Conservation (phyloP, 2,113 vertebrate species). For the Taurulus bubalis region DNA sequence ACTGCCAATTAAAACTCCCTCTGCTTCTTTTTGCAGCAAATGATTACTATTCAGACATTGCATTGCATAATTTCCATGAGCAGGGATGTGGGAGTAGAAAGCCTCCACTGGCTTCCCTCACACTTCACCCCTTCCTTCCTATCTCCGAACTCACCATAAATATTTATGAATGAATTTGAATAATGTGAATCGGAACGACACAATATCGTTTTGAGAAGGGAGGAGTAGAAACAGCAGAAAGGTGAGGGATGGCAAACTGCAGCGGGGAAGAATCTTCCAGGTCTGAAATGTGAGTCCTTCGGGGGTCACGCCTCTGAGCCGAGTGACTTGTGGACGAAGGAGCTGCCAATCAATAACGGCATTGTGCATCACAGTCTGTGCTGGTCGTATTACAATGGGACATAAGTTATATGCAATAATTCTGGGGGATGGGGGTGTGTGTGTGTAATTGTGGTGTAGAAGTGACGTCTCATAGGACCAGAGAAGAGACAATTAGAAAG, state of each 20-base stretch:
- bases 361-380: constrained; percentile 7
- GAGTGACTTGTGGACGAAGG: not conserved
- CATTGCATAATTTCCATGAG: constrained; percentile 71
- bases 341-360: constrained; percentile 30
- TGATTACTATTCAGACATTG: constrained; percentile 70
- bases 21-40: constrained; percentile 44
- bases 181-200: constrained; percentile 76
- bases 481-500: constrained; percentile 39
- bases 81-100: constrained; percentile 63
- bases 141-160: constrained; percentile 60
- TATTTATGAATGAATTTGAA: constrained; percentile 78
- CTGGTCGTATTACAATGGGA: too few relatives aligned
- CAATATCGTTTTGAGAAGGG: constrained; percentile 69
- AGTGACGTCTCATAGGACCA: constrained; percentile 34
- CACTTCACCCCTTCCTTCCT: constrained; percentile 40
- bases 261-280: constrained; percentile 19
- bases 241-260: constrained; percentile 51
- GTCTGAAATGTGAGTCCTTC: constrained; percentile 29
- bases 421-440: too few relatives aligned
- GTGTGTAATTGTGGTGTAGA: constrained; percentile 39
- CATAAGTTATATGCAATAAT: constrained; percentile 8
- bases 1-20: constrained; percentile 48
- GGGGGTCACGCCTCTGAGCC: too few relatives aligned
- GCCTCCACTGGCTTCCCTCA: constrained; percentile 52
- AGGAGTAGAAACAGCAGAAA: constrained; percentile 52